Evolutionary conservation across 2,888 invertebrate species (phyloP).

Genomic region (Clunio marinus): DNA sequence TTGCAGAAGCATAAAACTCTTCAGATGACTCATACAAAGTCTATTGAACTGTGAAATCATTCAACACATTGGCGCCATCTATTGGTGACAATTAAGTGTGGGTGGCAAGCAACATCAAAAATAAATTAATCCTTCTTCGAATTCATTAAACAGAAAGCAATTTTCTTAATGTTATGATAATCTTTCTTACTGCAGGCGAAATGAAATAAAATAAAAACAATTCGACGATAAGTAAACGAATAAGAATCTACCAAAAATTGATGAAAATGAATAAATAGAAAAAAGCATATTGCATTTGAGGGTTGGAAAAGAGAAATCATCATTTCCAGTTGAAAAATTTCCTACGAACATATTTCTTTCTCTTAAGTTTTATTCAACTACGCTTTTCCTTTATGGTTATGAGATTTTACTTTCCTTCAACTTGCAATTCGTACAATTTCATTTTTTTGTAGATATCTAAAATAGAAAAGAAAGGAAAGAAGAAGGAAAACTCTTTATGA

Average conservation of each 20-base stretch:
- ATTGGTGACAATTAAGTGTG: not conserved
- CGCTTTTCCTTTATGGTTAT: slow-evolving; percentile 27
- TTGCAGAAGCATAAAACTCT: not conserved
- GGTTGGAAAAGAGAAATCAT: slow-evolving; percentile 14
- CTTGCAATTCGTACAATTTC: not conserved
- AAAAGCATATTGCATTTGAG: slow-evolving; percentile 23
- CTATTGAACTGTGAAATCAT: not conserved
- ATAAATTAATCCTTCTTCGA: not conserved
- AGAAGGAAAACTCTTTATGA: not conserved
- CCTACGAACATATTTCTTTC: not conserved
- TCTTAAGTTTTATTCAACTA: slow-evolving; percentile 14
- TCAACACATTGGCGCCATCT: not conserved
- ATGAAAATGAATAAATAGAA: not conserved
- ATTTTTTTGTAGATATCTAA: not conserved
- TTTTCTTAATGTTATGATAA: slow-evolving; percentile 6
- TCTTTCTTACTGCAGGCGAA: not conserved
- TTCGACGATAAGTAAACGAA: not conserved
- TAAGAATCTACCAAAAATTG: not conserved
- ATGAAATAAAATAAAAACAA: not conserved
- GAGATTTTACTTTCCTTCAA: not conserved
- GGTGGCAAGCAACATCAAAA: not conserved
- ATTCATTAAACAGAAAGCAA: not conserved
- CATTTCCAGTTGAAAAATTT: slow-evolving; percentile 13
- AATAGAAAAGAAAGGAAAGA: not conserved
- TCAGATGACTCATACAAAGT: not conserved